Evolutionary conservation across 2,113 vertebrate genomes (phyloP).

Genomic region (Benitochromis conjunctus): DNA sequence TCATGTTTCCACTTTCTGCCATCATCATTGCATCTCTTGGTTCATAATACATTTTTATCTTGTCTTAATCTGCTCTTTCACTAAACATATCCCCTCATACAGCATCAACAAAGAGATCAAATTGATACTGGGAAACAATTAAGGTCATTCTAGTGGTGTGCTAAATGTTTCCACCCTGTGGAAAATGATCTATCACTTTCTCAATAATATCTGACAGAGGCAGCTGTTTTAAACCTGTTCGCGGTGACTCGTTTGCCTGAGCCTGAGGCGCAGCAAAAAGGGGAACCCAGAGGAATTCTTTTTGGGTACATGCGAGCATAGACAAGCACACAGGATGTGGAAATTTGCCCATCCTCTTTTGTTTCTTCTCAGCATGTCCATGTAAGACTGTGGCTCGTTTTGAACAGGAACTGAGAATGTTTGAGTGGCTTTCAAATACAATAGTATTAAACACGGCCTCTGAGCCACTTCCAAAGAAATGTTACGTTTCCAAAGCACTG

Average conservation of each 20-base stretch:
- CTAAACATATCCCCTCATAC: not conserved
- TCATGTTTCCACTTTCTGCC: not conserved
- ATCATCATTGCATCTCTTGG: not conserved
- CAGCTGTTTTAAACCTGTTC: conserved; percentile 46
- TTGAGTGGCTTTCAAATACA: not conserved
- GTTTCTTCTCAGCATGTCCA: not conserved
- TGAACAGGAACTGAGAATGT: conserved; percentile 12
- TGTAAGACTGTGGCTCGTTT: not conserved
- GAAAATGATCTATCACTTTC: conserved; percentile 54
- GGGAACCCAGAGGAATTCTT: conserved; percentile 11
- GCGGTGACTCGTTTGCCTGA: conserved; percentile 13
- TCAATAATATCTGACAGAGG: conserved; percentile 47
- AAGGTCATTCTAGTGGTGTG: not conserved
- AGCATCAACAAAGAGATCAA: not conserved
- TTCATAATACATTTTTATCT: not conserved
- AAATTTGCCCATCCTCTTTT: not conserved
- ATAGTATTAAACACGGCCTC: not conserved
- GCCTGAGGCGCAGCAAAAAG: conserved; percentile 6
- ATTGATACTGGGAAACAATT: conserved; percentile 41
- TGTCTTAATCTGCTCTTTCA: not conserved
- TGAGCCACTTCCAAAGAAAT: not conserved
- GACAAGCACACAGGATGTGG: not conserved
- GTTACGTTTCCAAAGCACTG: not conserved
- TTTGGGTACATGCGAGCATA: not conserved
- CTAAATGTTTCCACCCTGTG: conserved; percentile 11